A percentile compares a stretch with the other conserved stretches of the same genome.
Evolutionary conservation across 1,140 invertebrate species (phyloP).

Genomic region (Drosophila nikananu): DNA sequence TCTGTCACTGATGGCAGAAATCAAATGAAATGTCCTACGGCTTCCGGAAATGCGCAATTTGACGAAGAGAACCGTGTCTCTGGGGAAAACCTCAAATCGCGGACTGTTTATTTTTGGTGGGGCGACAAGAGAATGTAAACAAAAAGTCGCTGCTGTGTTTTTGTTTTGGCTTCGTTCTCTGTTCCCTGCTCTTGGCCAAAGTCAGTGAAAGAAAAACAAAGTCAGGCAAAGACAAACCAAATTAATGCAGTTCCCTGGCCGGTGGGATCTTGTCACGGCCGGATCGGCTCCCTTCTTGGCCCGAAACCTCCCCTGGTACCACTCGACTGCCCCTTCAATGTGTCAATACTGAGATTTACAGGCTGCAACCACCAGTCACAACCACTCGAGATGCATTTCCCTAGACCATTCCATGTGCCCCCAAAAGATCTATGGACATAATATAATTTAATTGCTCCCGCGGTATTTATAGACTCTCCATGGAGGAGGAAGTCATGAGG

Average conservation of each 20-base stretch:
- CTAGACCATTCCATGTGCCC: background rate
- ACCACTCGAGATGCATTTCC: slow-evolving; percentile 67
- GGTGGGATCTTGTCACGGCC: slow-evolving; percentile 63
- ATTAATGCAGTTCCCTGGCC: slow-evolving; percentile 63
- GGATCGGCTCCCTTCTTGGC: slow-evolving; percentile 30
- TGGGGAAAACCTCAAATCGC: slow-evolving; percentile 25
- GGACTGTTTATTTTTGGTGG: slow-evolving; percentile 38
- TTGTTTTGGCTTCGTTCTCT: slow-evolving; percentile 28
- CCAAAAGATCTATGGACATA: slow-evolving; percentile 57
- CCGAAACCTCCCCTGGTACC: background rate
- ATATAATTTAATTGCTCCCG: slow-evolving; percentile 73
- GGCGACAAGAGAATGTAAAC: slow-evolving; percentile 36
- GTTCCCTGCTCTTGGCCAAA: slow-evolving; percentile 22
- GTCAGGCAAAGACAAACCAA: slow-evolving; percentile 50
- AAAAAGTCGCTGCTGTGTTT: slow-evolving; percentile 30
- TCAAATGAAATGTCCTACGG: slow-evolving; percentile 41
- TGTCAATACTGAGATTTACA: slow-evolving; percentile 69
- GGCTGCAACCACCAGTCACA: slow-evolving; percentile 13
- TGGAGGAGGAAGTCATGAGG: slow-evolving; percentile 21
- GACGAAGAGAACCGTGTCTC: slow-evolving; percentile 26
- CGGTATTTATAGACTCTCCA: slow-evolving; percentile 39
- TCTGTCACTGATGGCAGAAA: slow-evolving; percentile 45
- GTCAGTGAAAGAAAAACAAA: slow-evolving; percentile 44
- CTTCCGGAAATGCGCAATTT: slow-evolving; percentile 77
- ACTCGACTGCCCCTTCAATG: slow-evolving; percentile 51